phyloP scores from a whole-genome alignment of 2,113 vertebrate species.

The Pseudolaguvia tuberculata region DNA sequence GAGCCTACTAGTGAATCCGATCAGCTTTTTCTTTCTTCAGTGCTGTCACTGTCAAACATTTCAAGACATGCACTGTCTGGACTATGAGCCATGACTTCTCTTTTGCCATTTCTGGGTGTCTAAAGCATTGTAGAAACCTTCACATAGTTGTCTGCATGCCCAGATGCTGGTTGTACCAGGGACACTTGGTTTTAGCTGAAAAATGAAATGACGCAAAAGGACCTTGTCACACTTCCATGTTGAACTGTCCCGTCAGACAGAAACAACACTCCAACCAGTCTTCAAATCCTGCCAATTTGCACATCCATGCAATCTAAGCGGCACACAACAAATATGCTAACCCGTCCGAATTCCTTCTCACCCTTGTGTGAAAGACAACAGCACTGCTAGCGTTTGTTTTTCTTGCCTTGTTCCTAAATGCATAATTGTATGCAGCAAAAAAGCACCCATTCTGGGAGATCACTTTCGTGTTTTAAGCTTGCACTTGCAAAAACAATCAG shows the following conservation, averaged over 20 bases:
- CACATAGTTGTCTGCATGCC: conserved; percentile 21
- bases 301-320: conserved; percentile 35
- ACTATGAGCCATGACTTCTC: conserved; percentile 16
- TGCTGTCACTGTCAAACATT: neutral
- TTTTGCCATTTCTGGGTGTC: conserved; percentile 13
- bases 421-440: conserved; percentile 28
- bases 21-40: conserved; percentile 24
- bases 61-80: neutral
- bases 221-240: conserved; percentile 11
- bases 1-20: conserved; percentile 31
- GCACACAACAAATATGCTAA: conserved; percentile 39
- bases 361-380: conserved; percentile 37
- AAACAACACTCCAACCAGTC: neutral
- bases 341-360: conserved; percentile 41
- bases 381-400: conserved; percentile 49
- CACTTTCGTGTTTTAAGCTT: conserved; percentile 22
- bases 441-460: conserved; percentile 30
- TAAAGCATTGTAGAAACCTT: conserved; percentile 1
- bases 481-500: conserved; percentile 41
- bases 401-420: conserved; percentile 38
- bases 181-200: conserved; percentile 12
- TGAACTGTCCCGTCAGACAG: neutral
- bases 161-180: conserved; percentile 6
- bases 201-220: conserved; percentile 21
- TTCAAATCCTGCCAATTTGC: conserved; percentile 20